Evolutionary conservation across 2,797 vertebrate species (phyloP), one percentile per base, ranked within the genome.

Genomic region (Merluccius polli): DNA sequence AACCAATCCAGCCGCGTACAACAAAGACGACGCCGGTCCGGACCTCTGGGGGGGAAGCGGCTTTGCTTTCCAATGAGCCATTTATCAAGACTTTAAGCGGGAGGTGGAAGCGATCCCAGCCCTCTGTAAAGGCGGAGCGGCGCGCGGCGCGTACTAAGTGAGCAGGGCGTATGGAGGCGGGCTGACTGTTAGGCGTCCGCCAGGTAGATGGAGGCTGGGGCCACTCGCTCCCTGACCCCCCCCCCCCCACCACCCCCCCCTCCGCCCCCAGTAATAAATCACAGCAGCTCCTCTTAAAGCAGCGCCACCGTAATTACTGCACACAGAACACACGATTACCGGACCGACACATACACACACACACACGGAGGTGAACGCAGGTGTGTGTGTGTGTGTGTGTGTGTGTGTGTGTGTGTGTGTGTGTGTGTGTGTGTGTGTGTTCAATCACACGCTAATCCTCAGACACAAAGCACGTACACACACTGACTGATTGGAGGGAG

Each of bases 211-310:
- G 88, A 86, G 88, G 89, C 89, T 84, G 84, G 77, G 84, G 87
- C 89, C 87, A 88, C 90, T 91, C 89, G 88, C 81, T 73, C 84
- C 74, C 85, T 91, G 88, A 93, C 90, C 44, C 44, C 33, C 33
- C 5, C 33, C 5, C 38, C 38, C 6, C 38, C 38, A 12, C 38
- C 38, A 8, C 38, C 41, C 12, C 52, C 52, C 21, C 8, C 3
- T 3, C 33, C 33, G 3, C 33, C 92, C 87, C 77, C 72, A 38
- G 86, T 91, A 93, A 94, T 94, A 93, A 92, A 93, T 93, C 93
- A 91, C 82, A 82, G 79, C 83, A 86, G 77, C 89, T 89, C 86
- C 77, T 78, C 29, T 9, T 85, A 85, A 80, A 86, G 85, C 83
- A 67, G 83, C 75, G 16, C 80, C 76, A 82, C 83, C 78, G 81